Evolutionary conservation across 2,797 vertebrate species (phyloP).

Genomic region (Nannoperca obscura): DNA sequence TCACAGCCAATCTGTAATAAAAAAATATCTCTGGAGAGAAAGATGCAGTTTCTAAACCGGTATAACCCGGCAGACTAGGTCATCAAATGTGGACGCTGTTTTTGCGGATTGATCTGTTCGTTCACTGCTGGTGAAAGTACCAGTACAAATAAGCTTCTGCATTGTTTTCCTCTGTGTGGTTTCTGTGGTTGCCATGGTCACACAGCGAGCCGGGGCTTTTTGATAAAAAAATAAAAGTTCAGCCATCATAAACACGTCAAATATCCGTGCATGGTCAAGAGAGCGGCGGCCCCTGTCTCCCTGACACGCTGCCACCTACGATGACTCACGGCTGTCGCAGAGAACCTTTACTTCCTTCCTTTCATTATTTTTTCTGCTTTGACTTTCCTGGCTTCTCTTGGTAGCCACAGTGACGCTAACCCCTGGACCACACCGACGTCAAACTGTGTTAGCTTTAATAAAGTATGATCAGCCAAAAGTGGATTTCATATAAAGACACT

Average conservation of each 20-base stretch:
- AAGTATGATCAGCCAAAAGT: not conserved
- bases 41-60: not conserved
- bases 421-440: too few species aligned
- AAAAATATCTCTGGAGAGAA: not conserved
- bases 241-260: not conserved
- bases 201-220: not conserved
- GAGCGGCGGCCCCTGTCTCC: not conserved
- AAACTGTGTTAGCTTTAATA: not conserved
- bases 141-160: not conserved
- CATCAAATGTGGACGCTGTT: not conserved
- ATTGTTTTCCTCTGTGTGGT: not conserved
- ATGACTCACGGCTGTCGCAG: not conserved
- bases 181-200: not conserved
- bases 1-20: not conserved
- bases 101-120: not conserved
- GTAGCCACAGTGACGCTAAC: not conserved
- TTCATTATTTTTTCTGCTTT: not conserved
- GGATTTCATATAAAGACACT: not conserved
- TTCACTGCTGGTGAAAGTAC: not conserved
- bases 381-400: conserved; percentile 3
- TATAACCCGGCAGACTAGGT: not conserved
- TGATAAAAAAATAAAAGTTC: not conserved
- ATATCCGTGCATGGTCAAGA: not conserved
- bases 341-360: too few species aligned
- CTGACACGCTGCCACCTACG: not conserved